Conservation (phyloP, 2,113 vertebrate species). For the Sminthopsis crassicaudata region DNA sequence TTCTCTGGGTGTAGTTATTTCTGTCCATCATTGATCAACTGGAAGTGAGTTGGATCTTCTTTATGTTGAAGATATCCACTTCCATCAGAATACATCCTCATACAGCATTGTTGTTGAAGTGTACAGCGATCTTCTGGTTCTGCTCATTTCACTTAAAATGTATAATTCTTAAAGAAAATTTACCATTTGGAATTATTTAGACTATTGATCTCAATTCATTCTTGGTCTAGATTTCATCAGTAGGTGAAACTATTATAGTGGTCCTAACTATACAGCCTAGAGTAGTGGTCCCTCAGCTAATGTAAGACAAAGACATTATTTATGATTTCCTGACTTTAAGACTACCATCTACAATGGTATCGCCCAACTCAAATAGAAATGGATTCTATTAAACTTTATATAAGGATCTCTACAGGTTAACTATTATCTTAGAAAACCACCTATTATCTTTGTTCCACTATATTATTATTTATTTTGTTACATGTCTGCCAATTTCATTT, state of each 20-base stretch:
- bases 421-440: neutral
- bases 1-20: no score
- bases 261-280: neutral
- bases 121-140: no score
- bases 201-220: neutral
- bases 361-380: neutral
- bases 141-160: no score
- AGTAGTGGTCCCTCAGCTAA: neutral
- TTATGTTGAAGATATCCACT: no score
- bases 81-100: no score
- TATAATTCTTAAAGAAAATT: neutral
- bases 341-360: neutral
- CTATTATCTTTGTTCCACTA: neutral
- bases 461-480: neutral
- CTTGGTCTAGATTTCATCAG: neutral
- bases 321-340: neutral
- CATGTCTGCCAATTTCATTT: neutral
- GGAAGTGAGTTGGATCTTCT: no score
- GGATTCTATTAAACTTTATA: neutral
- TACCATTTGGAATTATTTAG: neutral
- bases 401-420: neutral
- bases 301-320: neutral
- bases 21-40: no score
- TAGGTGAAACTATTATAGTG: neutral
- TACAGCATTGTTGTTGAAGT: no score